Evolutionary conservation across 1,140 invertebrate species (phyloP).

Genomic region (Neodiprion fabricii): DNA sequence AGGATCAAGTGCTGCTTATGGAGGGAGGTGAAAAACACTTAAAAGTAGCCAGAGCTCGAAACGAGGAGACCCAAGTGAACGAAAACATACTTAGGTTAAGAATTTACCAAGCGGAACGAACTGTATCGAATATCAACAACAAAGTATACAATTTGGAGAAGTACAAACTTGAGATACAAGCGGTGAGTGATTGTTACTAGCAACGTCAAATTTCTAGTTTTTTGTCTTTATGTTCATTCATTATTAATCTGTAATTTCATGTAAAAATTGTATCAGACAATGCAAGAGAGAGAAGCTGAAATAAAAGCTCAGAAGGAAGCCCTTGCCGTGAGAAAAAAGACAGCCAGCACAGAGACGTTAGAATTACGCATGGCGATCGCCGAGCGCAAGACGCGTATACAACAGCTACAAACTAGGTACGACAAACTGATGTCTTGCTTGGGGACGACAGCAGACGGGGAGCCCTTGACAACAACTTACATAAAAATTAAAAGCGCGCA

Average conservation of each 20-base stretch:
- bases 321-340: slow-evolving; percentile 64
- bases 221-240: slow-evolving; percentile 11
- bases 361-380: slow-evolving; percentile 64
- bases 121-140: slow-evolving; percentile 63
- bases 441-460: slow-evolving; percentile 64
- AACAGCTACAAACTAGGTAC: slow-evolving; percentile 65
- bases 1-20: slow-evolving; percentile 53
- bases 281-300: slow-evolving; percentile 70
- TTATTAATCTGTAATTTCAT: slow-evolving; percentile 18
- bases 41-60: slow-evolving; percentile 46
- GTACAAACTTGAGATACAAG: slow-evolving; percentile 65
- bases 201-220: neutral
- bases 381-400: slow-evolving; percentile 65
- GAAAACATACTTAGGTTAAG: slow-evolving; percentile 68
- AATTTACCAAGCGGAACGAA: slow-evolving; percentile 64
- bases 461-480: slow-evolving; percentile 67
- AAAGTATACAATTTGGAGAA: slow-evolving; percentile 67
- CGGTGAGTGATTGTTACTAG: slow-evolving; percentile 43
- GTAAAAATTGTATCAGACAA: slow-evolving; percentile 54
- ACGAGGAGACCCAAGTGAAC: slow-evolving; percentile 67
- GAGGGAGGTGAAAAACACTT: slow-evolving; percentile 67
- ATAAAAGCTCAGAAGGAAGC: slow-evolving; percentile 67
- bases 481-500: slow-evolving; percentile 74
- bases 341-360: slow-evolving; percentile 65
- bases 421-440: slow-evolving; percentile 41